phyloP scores from a whole-genome alignment of 2,888 invertebrate species.

The Tetropium fuscum region DNA sequence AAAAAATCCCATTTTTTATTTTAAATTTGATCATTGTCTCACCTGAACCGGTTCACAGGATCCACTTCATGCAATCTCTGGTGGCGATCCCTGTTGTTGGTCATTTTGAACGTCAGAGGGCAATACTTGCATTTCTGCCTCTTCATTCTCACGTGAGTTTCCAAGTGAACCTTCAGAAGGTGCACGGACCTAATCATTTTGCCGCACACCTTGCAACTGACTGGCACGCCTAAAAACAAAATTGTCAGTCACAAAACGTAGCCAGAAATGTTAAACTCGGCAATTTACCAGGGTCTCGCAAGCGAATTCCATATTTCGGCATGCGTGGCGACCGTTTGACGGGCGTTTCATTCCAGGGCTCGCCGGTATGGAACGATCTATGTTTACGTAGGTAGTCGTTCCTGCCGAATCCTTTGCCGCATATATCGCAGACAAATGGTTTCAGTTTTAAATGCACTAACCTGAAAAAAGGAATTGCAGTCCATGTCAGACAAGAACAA shows the following conservation, averaged over 20 bases:
- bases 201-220: slow-evolving; percentile 7
- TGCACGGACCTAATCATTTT: slow-evolving; percentile 3
- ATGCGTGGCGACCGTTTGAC: neutral
- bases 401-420: slow-evolving; percentile 5
- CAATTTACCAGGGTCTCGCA: slow-evolving; percentile 7
- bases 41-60: slow-evolving; percentile 12
- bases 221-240: slow-evolving; percentile 3
- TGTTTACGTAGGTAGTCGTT: slow-evolving; percentile 13
- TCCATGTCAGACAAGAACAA: too few relatives aligned
- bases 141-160: slow-evolving; percentile 15
- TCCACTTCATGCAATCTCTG: slow-evolving; percentile 7
- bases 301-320: neutral
- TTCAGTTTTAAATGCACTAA: slow-evolving; percentile 9
- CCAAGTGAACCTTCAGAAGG: slow-evolving; percentile 7
- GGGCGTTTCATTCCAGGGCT: neutral
- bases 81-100: slow-evolving; percentile 7
- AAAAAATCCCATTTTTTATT: too few relatives aligned
- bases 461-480: too few relatives aligned
- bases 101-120: slow-evolving; percentile 1
- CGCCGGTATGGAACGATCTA: neutral
- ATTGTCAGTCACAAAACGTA: too few relatives aligned
- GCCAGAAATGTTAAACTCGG: neutral
- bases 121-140: slow-evolving; percentile 9
- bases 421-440: slow-evolving; percentile 10
- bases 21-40: neutral